Conservation (phyloP, 2,797 vertebrate species). For the Artibeus jamaicensis region DNA sequence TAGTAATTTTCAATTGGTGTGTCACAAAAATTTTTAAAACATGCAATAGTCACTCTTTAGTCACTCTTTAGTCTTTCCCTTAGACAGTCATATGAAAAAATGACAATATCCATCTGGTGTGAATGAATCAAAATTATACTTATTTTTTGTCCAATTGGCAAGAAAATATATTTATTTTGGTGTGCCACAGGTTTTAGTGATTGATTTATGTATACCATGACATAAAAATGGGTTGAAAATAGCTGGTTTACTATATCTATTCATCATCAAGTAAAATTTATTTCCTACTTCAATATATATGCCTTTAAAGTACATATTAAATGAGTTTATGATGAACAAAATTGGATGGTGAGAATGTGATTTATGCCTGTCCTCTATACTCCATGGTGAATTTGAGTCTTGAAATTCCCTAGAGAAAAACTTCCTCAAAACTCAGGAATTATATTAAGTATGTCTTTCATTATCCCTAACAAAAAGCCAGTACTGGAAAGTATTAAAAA, state of each 20-base stretch:
- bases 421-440: not conserved
- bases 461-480: not conserved
- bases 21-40: not conserved
- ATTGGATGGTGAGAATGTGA: not conserved
- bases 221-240: not conserved
- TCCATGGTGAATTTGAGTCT: not conserved
- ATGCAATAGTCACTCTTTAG: not conserved
- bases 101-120: not conserved
- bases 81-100: not conserved
- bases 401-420: constrained; percentile 8
- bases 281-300: not conserved
- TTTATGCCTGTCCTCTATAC: not conserved
- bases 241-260: not conserved
- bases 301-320: not conserved
- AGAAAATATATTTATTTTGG: not conserved
- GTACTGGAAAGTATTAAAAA: not conserved
- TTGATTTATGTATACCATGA: not conserved
- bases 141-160: not conserved
- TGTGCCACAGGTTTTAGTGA: not conserved
- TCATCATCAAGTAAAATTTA: not conserved
- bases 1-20: not conserved
- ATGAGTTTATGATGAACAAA: not conserved
- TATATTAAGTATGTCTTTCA: not conserved
- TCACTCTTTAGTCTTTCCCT: not conserved
- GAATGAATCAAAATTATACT: not conserved